Evolutionary conservation across 2,888 invertebrate genomes (phyloP).

Genomic region (Drosophila formosana): DNA sequence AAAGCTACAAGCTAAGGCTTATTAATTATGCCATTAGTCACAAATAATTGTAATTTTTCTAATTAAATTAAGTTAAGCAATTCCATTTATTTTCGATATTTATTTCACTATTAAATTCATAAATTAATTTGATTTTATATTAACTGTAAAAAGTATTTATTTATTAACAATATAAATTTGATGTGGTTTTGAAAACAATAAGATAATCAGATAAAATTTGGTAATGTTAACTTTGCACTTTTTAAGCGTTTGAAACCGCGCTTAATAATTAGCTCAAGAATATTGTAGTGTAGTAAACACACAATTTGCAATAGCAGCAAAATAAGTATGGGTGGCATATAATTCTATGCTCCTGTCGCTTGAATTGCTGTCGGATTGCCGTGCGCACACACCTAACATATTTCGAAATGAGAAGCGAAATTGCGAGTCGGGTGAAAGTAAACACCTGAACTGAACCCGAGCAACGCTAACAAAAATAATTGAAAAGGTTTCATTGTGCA

Average conservation of each 20-base stretch:
- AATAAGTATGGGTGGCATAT: neutral
- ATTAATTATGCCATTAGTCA: too few species aligned
- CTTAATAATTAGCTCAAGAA: neutral
- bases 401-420: slow-evolving; percentile 23
- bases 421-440: slow-evolving; percentile 29
- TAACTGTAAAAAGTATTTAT: too few species aligned
- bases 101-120: too few species aligned
- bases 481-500: slow-evolving; percentile 72
- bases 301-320: slow-evolving; percentile 1
- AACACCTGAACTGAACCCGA: slow-evolving; percentile 38
- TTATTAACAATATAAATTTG: too few species aligned
- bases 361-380: slow-evolving; percentile 37
- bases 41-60: too few species aligned
- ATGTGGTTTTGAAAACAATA: too few species aligned
- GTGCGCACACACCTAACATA: slow-evolving; percentile 15
- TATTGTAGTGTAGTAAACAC: neutral
- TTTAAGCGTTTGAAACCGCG: neutral
- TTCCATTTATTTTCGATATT: too few species aligned
- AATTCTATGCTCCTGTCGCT: slow-evolving; percentile 9
- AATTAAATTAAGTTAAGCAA: too few species aligned
- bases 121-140: too few species aligned
- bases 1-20: too few species aligned
- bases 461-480: slow-evolving; percentile 63
- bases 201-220: too few species aligned
- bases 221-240: neutral